A percentile compares a stretch with the other conserved stretches of the same genome.
phyloP scores from a whole-genome alignment of 2,888 invertebrate species.

The Prosapia bicincta region DNA sequence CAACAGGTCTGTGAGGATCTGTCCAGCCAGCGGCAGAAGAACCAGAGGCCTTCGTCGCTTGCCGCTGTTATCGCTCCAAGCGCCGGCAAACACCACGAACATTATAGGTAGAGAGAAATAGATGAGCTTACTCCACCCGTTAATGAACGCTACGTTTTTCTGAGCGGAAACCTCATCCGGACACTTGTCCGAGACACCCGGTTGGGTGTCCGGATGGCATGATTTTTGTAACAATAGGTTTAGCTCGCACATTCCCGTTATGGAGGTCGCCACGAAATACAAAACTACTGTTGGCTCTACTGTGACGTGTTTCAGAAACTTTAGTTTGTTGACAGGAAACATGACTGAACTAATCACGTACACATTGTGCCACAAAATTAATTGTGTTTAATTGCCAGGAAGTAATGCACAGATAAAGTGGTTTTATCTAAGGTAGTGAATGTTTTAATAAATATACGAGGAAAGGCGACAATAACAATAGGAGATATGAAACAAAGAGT shows the following conservation, averaged over 20 bases:
- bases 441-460: no score
- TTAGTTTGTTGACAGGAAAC: no score
- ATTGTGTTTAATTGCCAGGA: no score
- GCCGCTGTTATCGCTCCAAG: slow-evolving; percentile 36
- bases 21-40: slow-evolving; percentile 34
- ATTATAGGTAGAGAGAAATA: slow-evolving; percentile 26
- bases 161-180: slow-evolving; percentile 26
- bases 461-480: no score
- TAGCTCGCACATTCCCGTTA: slow-evolving; percentile 14
- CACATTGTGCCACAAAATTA: no score
- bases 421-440: no score
- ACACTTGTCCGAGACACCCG: slow-evolving; percentile 11
- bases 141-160: slow-evolving; percentile 28
- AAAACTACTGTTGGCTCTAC: slow-evolving; percentile 30
- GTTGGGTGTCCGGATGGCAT: slow-evolving; percentile 23
- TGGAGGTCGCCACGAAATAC: slow-evolving; percentile 24
- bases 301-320: slow-evolving; percentile 5
- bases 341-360: no score
- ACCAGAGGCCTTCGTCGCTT: slow-evolving; percentile 34
- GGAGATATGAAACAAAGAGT: no score
- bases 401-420: no score
- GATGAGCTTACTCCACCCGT: slow-evolving; percentile 27
- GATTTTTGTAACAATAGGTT: slow-evolving; percentile 31
- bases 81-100: slow-evolving; percentile 33
- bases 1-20: slow-evolving; percentile 33